A percentile compares a stretch with the other conserved stretches of the same genome.
These are phyloP conservation scores for Micropoecilia bifurca DNA, from an alignment of 2,797 vertebrate species.

Conservation along the genomic window DNA sequence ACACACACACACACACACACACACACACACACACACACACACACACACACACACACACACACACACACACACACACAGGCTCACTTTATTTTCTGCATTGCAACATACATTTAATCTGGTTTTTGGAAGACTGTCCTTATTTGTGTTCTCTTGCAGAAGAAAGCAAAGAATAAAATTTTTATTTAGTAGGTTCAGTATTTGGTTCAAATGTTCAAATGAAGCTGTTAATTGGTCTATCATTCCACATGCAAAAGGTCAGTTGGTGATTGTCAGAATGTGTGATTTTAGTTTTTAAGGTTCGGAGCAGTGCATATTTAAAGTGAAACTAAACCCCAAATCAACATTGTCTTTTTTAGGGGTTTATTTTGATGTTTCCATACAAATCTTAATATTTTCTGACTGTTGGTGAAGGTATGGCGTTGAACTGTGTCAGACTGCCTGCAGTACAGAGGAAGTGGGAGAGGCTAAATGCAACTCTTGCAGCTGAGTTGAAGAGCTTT, in stretches of 20 bases:
- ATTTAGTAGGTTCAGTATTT: background rate
- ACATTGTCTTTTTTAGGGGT: no score
- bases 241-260: background rate
- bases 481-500: no score
- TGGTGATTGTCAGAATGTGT: background rate
- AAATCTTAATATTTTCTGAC: background rate
- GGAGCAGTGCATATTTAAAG: background rate
- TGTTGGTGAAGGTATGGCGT: no score
- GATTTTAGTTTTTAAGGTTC: background rate
- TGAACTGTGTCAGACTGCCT: no score
- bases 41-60: no score
- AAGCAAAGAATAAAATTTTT: background rate
- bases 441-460: no score
- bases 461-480: no score
- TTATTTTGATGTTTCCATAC: no score
- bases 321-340: background rate
- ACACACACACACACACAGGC: conserved; percentile 4
- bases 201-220: background rate
- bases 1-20: no score
- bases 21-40: no score
- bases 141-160: conserved; percentile 8
- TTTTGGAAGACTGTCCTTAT: conserved; percentile 11
- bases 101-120: conserved; percentile 39
- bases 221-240: background rate
- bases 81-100: conserved; percentile 35